Evolutionary conservation across 35 echinoderm and acorn worm genomes (phyloP), one percentile per base, ranked within the genome.

Genomic region (Heliocidaris erythrogramma): DNA sequence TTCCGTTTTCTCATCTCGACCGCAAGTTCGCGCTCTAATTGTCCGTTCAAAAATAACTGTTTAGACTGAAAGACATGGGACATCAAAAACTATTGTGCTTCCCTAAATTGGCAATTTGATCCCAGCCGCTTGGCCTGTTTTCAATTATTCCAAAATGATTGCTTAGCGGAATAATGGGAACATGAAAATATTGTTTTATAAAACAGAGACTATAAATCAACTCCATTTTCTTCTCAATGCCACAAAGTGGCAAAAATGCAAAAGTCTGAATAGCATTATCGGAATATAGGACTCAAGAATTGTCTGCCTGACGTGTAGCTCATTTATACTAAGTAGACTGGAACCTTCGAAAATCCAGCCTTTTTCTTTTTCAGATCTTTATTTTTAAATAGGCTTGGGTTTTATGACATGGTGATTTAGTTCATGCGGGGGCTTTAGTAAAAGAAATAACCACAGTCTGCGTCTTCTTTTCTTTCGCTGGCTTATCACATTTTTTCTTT

Each of bases 161-260:
- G 87, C 87, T 16, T 48, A 35, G 47, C 14, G 31, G 47, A 89
- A 89, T 89, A 89, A 89, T 89, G 87, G 87, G 87, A 89, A 89
- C 87, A 89, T 89, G 87, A 89, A 89, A 89, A 89, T 89, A 89
- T 89, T 89, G 87, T 89, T 89, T 89, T 89, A 89, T 89, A 47
- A 27, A 78, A 48, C 87, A 89, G 12, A 48, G 87, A 47, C 87
- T 13, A 89, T 89, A 89, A 35, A 89, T 89, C 87, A 89, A 89
- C 87, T 48, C 47, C 65, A 78, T 27, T 78, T 69, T 78, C 27
- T 56, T 10, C 65, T 27, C 65, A 78, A 78, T 27, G 65, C n/a
- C 65, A 78, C 65, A 18, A 78, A n/a, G 65, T 78, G 65, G 27
- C 65, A 78, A 78, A 78, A 78, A n/a, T 78, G 14, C 65, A 24